Percentiles rank a stretch among this genome's conserved stretches.
Evolutionary conservation across 1,140 invertebrate genomes (phyloP).

Genomic region (Danaus plexippus): DNA sequence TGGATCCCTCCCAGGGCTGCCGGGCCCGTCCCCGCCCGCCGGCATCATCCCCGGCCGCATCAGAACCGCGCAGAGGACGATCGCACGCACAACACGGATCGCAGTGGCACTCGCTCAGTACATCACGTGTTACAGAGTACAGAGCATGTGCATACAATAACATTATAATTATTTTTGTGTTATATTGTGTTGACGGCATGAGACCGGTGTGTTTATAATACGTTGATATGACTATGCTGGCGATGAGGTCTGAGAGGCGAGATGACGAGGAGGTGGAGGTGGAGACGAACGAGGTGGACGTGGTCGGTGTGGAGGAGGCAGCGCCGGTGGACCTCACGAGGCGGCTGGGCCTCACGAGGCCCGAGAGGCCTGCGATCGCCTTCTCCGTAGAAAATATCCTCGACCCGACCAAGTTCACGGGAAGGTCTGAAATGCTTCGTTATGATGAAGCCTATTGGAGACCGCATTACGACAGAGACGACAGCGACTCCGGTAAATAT

Average conservation of each 20-base stretch:
- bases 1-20: neutral
- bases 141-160: neutral
- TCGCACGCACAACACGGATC: neutral
- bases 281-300: slow-evolving; percentile 56
- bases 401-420: slow-evolving; percentile 92
- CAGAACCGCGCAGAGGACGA: neutral
- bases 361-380: slow-evolving; percentile 72
- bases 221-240: slow-evolving; percentile 69
- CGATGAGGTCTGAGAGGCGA: slow-evolving; percentile 58
- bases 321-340: slow-evolving; percentile 61
- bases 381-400: slow-evolving; percentile 95
- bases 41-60: slow-evolving; percentile 34
- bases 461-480: slow-evolving; percentile 72
- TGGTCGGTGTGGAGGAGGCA: slow-evolving; percentile 61
- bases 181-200: slow-evolving; percentile 30
- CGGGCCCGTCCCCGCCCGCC: slow-evolving; percentile 38
- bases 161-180: slow-evolving; percentile 13
- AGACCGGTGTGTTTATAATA: slow-evolving; percentile 28
- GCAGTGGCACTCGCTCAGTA: neutral
- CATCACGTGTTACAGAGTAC: neutral
- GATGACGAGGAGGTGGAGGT: slow-evolving; percentile 47
- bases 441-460: slow-evolving; percentile 74
- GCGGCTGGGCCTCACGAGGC: slow-evolving; percentile 50
- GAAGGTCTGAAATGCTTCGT: slow-evolving; percentile 62
- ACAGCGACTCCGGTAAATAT: slow-evolving; percentile 73